phyloP scores from a whole-genome alignment of 2,888 invertebrate species.

The Horisme vitalbata region DNA sequence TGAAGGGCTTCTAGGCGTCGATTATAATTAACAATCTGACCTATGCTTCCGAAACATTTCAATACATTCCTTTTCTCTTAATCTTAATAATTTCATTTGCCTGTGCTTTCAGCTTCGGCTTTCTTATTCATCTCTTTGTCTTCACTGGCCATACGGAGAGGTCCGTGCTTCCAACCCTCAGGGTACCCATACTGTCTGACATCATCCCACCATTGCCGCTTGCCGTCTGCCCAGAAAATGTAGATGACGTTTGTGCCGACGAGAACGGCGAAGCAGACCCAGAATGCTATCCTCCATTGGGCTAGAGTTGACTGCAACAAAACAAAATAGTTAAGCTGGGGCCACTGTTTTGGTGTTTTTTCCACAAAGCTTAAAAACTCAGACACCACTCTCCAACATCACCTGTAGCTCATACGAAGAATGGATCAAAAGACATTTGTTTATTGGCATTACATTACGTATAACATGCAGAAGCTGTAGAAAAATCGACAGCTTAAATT shows the following conservation, averaged over 20 bases:
- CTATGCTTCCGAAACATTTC: no score
- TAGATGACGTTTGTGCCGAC: slow-evolving; percentile 86
- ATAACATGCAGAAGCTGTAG: no score
- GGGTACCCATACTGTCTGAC: slow-evolving; percentile 78
- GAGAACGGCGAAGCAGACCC: slow-evolving; percentile 87
- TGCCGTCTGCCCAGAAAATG: slow-evolving; percentile 86
- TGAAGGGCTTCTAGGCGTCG: no score
- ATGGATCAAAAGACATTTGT: no score
- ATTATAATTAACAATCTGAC: no score
- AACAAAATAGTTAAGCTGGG: slow-evolving; percentile 8
- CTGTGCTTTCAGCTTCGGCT: slow-evolving; percentile 49
- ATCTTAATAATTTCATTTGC: slow-evolving; percentile 14
- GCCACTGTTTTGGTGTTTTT: no score
- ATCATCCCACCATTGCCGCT: slow-evolving; percentile 89
- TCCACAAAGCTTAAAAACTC: no score
- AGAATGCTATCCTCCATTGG: slow-evolving; percentile 89
- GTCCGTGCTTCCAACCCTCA: slow-evolving; percentile 68
- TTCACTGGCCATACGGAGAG: slow-evolving; percentile 50
- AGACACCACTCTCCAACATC: no score
- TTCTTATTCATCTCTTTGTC: slow-evolving; percentile 70
- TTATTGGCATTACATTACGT: no score
- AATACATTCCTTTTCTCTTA: no score
- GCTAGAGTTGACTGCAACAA: slow-evolving; percentile 79
- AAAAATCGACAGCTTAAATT: no score
- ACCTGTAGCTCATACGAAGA: no score